Evolutionary conservation across 2,888 invertebrate genomes (phyloP).

Genomic region (Euzophera pinguis): DNA sequence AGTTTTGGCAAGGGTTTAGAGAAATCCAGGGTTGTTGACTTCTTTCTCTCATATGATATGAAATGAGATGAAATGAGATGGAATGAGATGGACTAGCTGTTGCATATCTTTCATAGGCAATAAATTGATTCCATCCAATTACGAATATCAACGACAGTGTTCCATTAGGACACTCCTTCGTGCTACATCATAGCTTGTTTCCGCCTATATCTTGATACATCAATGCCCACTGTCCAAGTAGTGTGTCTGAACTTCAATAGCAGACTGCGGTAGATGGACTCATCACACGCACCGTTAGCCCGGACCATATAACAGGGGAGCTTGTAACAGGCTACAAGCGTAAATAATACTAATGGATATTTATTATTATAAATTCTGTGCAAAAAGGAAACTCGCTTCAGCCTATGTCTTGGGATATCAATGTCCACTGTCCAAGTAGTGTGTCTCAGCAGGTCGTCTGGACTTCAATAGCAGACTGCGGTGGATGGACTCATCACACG

Average conservation of each 20-base stretch:
- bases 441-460: slow-evolving; percentile 58
- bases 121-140: too few relatives aligned
- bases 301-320: slow-evolving; percentile 14
- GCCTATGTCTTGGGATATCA: slow-evolving; percentile 14
- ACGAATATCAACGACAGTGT: too few relatives aligned
- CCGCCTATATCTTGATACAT: slow-evolving; percentile 15
- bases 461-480: slow-evolving; percentile 43
- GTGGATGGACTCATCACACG: slow-evolving; percentile 47
- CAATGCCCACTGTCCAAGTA: slow-evolving; percentile 38
- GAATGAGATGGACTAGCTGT: too few relatives aligned
- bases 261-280: slow-evolving; percentile 43
- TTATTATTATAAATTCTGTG: background rate
- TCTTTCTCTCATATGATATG: too few relatives aligned
- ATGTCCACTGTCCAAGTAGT: slow-evolving; percentile 40
- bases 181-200: too few relatives aligned
- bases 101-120: too few relatives aligned
- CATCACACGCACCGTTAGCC: slow-evolving; percentile 42
- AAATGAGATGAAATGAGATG: too few relatives aligned
- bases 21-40: too few relatives aligned
- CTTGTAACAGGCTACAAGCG: slow-evolving; percentile 7
- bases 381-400: too few relatives aligned
- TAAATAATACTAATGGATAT: slow-evolving; percentile 8
- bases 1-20: too few relatives aligned
- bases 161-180: too few relatives aligned
- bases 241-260: slow-evolving; percentile 45